Evolutionary conservation across 2,113 vertebrate genomes (phyloP), one percentile per base, ranked within the genome.

Genomic region (Amphiprion percula): DNA sequence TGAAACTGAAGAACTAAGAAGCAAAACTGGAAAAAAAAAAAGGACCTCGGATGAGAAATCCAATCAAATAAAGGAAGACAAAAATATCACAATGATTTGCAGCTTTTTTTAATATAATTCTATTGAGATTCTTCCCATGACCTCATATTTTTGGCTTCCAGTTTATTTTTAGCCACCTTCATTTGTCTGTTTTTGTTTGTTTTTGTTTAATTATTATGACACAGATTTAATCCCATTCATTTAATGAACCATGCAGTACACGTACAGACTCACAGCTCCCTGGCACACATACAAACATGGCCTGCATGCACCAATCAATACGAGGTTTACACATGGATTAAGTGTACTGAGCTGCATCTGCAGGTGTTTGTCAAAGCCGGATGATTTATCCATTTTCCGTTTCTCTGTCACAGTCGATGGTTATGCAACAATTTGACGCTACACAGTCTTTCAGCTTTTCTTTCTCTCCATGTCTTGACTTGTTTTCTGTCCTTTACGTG

Each of bases 311-410:
- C 62, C 37, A 68, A 80, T 90, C 68, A 68, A 86, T 83, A 58
- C 61, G n/a, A 26, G 58, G 68, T 86, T 84, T 80, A 69, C 60
- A 81, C 61, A 50, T 76, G 72, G 76, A 88, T 90, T 90, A 90
- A 21, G 50, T 88, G 87, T 85, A 33, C 84, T 47, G 70, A 50
- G 74, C 74, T 81, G 74, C 70, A 78, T 81, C 83, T 88, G 91
- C 73, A 90, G 88, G 87, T 90, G 88, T 72, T 68, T 24, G 68
- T 68, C 83, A 58, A 58, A 69, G 70, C 55, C 56, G 61, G 73
- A 68, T 79, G 82, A 91, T 74, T 90, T 64, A 84, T 82, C 78
- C 71, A 55, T 84, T 90, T 89, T 85, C 84, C 73, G 1, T 83
- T 66, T 86, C 70, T 80, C 71, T 41, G 67, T 54, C 41, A 9